Percentiles rank a stretch among this genome's conserved stretches.
These are phyloP conservation scores for Adelosebastes latens DNA, from an alignment of 2,797 vertebrate genomes.

Conservation along the genomic window DNA sequence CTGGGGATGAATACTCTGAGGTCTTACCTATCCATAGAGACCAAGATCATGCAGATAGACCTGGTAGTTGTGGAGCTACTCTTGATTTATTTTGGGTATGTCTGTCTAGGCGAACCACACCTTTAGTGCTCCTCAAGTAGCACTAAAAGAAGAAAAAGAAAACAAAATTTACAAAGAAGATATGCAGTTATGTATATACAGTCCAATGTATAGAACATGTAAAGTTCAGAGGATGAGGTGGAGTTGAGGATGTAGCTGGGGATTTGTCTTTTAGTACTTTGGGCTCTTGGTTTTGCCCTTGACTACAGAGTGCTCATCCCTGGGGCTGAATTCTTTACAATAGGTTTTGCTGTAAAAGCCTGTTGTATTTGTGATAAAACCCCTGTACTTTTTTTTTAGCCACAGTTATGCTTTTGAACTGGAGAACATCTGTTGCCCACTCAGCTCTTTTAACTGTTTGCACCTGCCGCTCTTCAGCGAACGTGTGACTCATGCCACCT, in stretches of 20 bases:
- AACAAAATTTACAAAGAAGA: not conserved
- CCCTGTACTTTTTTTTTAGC: not conserved
- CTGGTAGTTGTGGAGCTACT: too few species aligned
- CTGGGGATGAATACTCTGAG: too few species aligned
- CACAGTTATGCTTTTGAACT: slow-evolving; percentile 18
- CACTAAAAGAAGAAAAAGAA: too few species aligned
- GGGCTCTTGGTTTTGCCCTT: not conserved
- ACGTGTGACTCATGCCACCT: not conserved
- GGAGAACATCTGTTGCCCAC: slow-evolving; percentile 11
- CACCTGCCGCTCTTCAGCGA: slow-evolving; percentile 9
- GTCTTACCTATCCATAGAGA: too few species aligned
- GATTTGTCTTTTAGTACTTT: not conserved
- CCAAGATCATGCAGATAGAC: too few species aligned
- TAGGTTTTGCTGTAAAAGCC: not conserved
- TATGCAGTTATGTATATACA: not conserved
- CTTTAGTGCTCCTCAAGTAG: too few species aligned
- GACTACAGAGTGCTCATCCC: not conserved
- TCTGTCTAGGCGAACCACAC: too few species aligned
- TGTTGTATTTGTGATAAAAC: not conserved
- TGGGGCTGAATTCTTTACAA: not conserved
- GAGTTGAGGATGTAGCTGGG: not conserved
- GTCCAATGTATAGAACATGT: not conserved
- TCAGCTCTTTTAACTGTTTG: slow-evolving; percentile 12
- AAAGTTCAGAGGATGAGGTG: not conserved
- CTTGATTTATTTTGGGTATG: too few species aligned